Base-by-base conservation (phyloP, 1,140 invertebrate genomes). In the Drosophila erecta region DNA sequence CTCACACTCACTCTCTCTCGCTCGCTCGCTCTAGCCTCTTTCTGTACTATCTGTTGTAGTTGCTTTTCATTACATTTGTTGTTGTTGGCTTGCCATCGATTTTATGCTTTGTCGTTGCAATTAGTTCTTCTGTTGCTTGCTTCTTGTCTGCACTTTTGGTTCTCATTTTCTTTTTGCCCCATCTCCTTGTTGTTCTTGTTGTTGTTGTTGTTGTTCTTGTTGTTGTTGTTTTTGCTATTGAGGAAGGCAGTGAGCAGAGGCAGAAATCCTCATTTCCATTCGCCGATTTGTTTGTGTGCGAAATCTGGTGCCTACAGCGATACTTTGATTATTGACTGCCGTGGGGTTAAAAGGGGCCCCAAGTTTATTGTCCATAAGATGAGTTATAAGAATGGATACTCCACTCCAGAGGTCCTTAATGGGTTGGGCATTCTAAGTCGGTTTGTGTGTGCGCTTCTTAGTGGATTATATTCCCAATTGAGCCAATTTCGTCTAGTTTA, bases 101-200 rank as follows among this genome's bases (percentile, higher is more conserved):
- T 87, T 87, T 89, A 79, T 84, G 81, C 84, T 87, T 78, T 83
- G 79, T 89, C 84, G 84, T 84, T 87, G 84, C 84, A 87, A 87
- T 84, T 87, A 87, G 84, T 87, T 87, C 79, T 81, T 77, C 56
- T 81, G 65, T 67, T 78, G 70, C 51, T 79, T 56, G 51, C 79
- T 75, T 78, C 69, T 75, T 72, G 58, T 62, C 59, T 84, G 79
- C 72, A 77, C 78, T 85, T 77, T 76, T 33, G 20, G 35, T 76
- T 76, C 53, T 59, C 40, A 51, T 76, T 69, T 53, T 58, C 55
- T 61, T 60, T 72, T 46, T n/a, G 1, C 57, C 54, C 20, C 44
- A 55, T 65, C 58, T 46, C 35, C 14, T 59, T 69, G 54, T 46
- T 80, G 56, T 66, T 59, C 44, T 17, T 17, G 17, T 17, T 17